A percentile compares a stretch with the other conserved stretches of the same genome.
Evolutionary conservation across 2,888 invertebrate genomes (phyloP).

Genomic region (Aplocera efformata): DNA sequence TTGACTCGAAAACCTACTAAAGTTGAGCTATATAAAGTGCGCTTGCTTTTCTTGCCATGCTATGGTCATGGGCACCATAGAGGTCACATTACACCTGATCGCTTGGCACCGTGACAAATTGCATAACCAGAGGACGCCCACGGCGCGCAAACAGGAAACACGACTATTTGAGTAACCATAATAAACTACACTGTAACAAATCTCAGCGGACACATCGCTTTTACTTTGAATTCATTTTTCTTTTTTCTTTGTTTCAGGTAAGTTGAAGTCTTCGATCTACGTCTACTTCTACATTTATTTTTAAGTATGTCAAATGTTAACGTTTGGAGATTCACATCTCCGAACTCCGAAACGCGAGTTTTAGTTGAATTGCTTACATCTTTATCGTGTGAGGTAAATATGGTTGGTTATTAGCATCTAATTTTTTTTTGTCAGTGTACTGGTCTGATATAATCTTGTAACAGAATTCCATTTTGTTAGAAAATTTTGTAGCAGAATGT

Average conservation of each 20-base stretch:
- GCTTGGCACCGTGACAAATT: constrained; percentile 73
- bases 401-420: too few relatives aligned
- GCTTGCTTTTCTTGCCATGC: constrained; percentile 39
- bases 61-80: constrained; percentile 38
- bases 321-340: too few relatives aligned
- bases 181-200: constrained; percentile 36
- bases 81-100: constrained; percentile 68
- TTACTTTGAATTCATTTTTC: constrained; percentile 25
- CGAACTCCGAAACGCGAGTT: constrained; percentile 14
- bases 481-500: too few relatives aligned
- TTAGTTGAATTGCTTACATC: too few relatives aligned
- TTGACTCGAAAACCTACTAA: too few relatives aligned
- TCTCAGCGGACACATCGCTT: constrained; percentile 26
- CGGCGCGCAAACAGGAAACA: constrained; percentile 72
- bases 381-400: too few relatives aligned
- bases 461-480: too few relatives aligned
- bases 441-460: too few relatives aligned
- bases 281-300: constrained; percentile 12
- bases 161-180: constrained; percentile 60
- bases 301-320: constrained; percentile 13
- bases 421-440: too few relatives aligned
- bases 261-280: constrained; percentile 31
- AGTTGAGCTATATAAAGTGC: constrained; percentile 12
- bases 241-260: constrained; percentile 53
- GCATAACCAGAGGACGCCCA: constrained; percentile 53